phyloP scores from a whole-genome alignment of 2,113 vertebrate species.

The Rallus limicola region DNA sequence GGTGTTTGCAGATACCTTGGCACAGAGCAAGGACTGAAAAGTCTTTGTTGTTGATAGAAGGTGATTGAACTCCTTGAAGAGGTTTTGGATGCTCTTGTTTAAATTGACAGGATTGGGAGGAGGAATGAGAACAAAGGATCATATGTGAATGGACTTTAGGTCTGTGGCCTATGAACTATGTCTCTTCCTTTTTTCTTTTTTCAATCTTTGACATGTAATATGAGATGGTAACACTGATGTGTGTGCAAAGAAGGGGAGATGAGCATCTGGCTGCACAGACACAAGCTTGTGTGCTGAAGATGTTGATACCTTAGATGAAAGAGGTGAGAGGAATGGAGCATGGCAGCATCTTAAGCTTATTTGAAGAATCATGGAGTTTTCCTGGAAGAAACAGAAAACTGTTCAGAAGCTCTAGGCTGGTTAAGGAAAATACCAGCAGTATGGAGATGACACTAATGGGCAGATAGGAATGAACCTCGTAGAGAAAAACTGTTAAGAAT shows the following conservation, averaged over 20 bases:
- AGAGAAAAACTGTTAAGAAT: neutral
- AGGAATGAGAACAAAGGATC: neutral
- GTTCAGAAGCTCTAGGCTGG: neutral
- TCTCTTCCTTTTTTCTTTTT: neutral
- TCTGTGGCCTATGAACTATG: fast-evolving
- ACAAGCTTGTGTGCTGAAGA: neutral
- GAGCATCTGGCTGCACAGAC: neutral
- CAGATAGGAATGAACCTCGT: neutral
- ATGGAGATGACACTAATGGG: neutral
- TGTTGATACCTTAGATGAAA: fast-evolving
- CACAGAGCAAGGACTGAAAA: neutral
- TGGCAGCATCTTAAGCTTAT: neutral
- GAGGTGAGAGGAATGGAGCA: neutral
- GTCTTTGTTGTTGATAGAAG: neutral
- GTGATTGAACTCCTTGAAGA: neutral
- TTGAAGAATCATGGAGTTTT: neutral
- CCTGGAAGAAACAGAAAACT: neutral
- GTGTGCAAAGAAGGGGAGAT: neutral
- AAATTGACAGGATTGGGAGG: neutral
- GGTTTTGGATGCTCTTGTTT: neutral
- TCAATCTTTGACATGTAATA: fast-evolving
- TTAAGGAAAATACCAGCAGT: neutral
- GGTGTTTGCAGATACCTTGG: neutral
- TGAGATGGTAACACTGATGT: neutral
- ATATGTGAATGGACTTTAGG: fast-evolving